These are phyloP conservation scores for Halichoeres trimaculatus DNA, from an alignment of 2,113 vertebrate genomes.

Conservation along the genomic window DNA sequence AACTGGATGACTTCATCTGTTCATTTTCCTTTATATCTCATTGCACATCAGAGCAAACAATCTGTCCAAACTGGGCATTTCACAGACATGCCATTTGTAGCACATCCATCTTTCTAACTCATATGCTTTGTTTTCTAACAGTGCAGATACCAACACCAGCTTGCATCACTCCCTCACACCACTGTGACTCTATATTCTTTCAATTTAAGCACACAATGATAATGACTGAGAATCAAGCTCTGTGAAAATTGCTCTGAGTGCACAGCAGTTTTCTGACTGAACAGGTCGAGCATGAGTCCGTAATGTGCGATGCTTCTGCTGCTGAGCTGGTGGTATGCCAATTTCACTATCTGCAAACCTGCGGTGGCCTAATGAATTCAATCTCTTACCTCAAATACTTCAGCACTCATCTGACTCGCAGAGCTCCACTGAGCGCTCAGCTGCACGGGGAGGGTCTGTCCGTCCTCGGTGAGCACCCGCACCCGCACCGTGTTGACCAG, in stretches of 20 bases:
- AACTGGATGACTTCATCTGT: no score
- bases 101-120: not conserved
- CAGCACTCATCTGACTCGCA: constrained; percentile 81
- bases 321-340: constrained; percentile 6
- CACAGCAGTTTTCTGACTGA: not conserved
- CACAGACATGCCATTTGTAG: not conserved
- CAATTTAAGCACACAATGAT: not conserved
- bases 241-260: not conserved
- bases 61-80: not conserved
- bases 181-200: not conserved
- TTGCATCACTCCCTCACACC: not conserved
- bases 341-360: not conserved
- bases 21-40: no score
- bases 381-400: constrained; percentile 89
- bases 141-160: not conserved
- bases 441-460: constrained; percentile 90
- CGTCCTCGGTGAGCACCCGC: constrained; percentile 89
- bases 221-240: not conserved
- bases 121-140: not conserved
- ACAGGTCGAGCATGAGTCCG: not conserved
- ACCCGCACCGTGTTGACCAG: constrained; percentile 87
- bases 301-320: not conserved
- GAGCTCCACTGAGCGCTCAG: constrained; percentile 89
- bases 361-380: constrained; percentile 2
- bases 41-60: no score